These are phyloP conservation scores for Brachystomella parvula DNA, from an alignment of 1,140 invertebrate species.

Conservation along the genomic window DNA sequence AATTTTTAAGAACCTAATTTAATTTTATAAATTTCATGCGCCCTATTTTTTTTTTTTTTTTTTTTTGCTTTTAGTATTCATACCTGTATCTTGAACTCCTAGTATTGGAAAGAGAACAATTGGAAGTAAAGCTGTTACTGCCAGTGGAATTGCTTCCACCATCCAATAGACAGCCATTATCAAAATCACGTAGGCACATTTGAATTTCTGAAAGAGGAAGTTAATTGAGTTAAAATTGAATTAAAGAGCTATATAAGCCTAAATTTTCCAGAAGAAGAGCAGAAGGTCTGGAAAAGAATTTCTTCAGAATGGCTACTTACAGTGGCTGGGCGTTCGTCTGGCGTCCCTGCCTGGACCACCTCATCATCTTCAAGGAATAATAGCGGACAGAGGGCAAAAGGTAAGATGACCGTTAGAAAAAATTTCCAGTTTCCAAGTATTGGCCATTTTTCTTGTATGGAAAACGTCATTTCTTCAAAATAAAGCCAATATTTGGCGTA, in stretches of 20 bases:
- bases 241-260: too few species aligned
- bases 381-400: conserved; percentile 25
- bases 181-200: conserved; percentile 65
- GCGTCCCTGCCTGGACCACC: background rate
- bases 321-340: background rate
- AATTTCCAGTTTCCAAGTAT: conserved; percentile 35
- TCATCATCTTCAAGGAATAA: conserved; percentile 25
- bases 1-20: background rate
- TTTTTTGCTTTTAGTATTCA: conserved; percentile 31
- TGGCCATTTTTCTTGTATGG: conserved; percentile 14
- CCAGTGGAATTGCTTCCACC: conserved; percentile 66
- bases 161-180: conserved; percentile 80
- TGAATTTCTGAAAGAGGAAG: conserved; percentile 42
- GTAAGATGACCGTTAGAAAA: conserved; percentile 23
- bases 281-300: too few species aligned
- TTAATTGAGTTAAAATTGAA: conserved; percentile 1
- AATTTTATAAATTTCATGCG: background rate
- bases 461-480: background rate
- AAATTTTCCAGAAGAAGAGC: too few species aligned
- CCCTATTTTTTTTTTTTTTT: too few species aligned
- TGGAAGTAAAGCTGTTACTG: conserved; percentile 72
- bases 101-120: conserved; percentile 69
- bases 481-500: too few species aligned
- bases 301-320: too few species aligned
- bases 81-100: conserved; percentile 56